phyloP scores from a whole-genome alignment of 2,888 invertebrate genomes.

The Tiliacea aurago region DNA sequence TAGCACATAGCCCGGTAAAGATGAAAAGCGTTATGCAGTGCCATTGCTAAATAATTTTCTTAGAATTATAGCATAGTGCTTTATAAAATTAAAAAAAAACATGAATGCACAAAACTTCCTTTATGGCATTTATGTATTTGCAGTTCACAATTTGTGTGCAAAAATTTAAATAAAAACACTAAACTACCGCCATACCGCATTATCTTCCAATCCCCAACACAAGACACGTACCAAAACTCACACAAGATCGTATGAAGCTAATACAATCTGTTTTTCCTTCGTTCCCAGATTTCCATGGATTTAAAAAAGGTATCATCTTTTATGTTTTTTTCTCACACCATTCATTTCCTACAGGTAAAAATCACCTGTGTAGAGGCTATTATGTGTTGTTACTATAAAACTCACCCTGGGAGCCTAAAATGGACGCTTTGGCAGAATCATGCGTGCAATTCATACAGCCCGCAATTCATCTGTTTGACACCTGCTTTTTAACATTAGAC shows the following conservation, averaged over 20 bases:
- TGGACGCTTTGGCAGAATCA: too few species aligned
- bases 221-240: background rate
- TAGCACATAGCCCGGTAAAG: too few species aligned
- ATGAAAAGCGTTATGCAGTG: background rate
- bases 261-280: constrained; percentile 37
- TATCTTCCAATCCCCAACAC: background rate
- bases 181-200: too few species aligned
- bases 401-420: too few species aligned
- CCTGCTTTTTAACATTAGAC: too few species aligned
- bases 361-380: background rate
- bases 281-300: constrained; percentile 51
- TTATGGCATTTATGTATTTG: background rate
- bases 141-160: background rate
- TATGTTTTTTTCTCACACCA: background rate
- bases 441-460: too few species aligned
- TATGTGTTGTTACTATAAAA: background rate
- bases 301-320: constrained; percentile 44
- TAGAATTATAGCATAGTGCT: too few species aligned
- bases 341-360: too few species aligned
- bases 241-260: constrained; percentile 39
- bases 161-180: too few species aligned
- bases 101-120: background rate
- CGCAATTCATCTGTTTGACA: too few species aligned
- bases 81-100: background rate
- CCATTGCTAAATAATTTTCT: background rate